A percentile compares a stretch with the other conserved stretches of the same genome.
Conservation (phyloP, 2,797 vertebrate genomes). For the Artibeus lituratus region DNA sequence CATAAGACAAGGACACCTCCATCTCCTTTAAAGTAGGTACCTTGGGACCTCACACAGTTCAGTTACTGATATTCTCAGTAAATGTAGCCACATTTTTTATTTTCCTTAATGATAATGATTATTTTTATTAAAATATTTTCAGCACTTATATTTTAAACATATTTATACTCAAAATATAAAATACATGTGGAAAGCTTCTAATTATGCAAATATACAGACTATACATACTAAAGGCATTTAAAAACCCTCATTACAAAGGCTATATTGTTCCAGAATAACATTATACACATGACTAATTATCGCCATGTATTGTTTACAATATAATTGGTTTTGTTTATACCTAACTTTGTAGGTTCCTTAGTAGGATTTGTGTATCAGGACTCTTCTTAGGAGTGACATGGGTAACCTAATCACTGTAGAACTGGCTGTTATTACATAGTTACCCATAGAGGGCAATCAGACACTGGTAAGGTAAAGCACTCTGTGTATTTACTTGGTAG, state of each 20-base stretch:
- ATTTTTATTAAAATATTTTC: not conserved
- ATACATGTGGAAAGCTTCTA: not conserved
- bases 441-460: constrained; percentile 31
- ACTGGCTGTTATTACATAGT: not conserved
- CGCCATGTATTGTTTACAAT: not conserved
- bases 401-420: not conserved
- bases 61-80: not conserved
- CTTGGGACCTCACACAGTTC: not conserved
- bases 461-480: not conserved
- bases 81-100: not conserved
- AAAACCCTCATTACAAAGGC: not conserved
- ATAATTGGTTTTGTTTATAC: not conserved
- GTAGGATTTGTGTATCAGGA: not conserved
- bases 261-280: not conserved
- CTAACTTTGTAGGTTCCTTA: not conserved
- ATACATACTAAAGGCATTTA: not conserved
- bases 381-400: not conserved
- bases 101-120: not conserved
- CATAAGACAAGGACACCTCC: not conserved
- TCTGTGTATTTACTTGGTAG: constrained; percentile 25
- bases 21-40: not conserved
- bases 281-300: not conserved
- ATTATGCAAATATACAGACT: not conserved
- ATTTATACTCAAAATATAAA: not conserved
- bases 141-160: not conserved